Conservation (phyloP, 2,888 invertebrate genomes). For the Beris morrisii region DNA sequence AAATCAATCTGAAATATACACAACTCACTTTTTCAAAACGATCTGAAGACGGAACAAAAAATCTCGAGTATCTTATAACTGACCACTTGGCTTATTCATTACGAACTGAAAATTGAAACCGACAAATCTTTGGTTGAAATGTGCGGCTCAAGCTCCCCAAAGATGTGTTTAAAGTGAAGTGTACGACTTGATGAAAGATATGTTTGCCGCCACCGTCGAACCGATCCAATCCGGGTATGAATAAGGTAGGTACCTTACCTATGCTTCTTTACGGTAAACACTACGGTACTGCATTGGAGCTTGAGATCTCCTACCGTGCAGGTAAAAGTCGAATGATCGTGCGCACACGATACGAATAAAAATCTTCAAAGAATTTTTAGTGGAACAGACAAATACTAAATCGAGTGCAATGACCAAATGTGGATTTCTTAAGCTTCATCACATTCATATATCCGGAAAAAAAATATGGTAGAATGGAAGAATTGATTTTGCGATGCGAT, state of each 20-base stretch:
- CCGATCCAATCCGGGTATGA: background rate
- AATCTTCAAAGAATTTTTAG: constrained; percentile 17
- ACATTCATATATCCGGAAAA: constrained; percentile 11
- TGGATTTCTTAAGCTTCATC: background rate
- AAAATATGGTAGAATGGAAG: no score
- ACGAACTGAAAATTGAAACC: no score
- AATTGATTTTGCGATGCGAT: no score
- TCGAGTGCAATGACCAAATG: constrained; percentile 29
- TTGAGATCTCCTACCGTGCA: constrained; percentile 10
- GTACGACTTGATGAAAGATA: constrained; percentile 7
- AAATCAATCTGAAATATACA: no score
- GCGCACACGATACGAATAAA: background rate
- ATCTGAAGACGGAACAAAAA: no score
- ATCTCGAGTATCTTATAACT: no score
- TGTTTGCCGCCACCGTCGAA: background rate
- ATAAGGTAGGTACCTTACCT: constrained; percentile 2
- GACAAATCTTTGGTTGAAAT: no score
- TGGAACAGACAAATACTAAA: constrained; percentile 13
- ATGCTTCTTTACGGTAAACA: constrained; percentile 30
- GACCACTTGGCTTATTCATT: no score
- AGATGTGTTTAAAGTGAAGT: background rate
- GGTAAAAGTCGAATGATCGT: constrained; percentile 21
- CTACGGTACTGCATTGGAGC: constrained; percentile 21
- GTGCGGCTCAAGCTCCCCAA: background rate
- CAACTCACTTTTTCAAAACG: no score